Evolutionary conservation across 2,888 invertebrate genomes (phyloP), one percentile per base, ranked within the genome.

Genomic region (Conchocele bisecta): DNA sequence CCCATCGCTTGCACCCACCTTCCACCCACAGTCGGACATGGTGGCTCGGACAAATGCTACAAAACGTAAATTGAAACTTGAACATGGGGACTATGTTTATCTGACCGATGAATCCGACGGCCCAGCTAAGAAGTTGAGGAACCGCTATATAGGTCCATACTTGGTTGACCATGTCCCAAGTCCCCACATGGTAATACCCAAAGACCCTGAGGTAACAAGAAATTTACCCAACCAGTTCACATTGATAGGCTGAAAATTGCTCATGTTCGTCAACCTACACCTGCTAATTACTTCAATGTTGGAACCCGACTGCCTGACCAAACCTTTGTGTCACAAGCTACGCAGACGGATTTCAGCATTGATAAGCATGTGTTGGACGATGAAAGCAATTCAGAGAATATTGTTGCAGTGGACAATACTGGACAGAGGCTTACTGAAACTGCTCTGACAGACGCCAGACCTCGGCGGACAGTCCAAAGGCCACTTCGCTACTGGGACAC

Each of bases 51-150:
- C 51, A 22, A 75, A 71, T 61, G 39, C 13, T 1, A 58, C 53
- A 15, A 29, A 26, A 20, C 15, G 48, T 6, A 33, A 57, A 11
- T 37, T 75, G 11, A 13, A 48, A 15, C 28, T 72, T n/a, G 11
- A 15, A n/a, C 20, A 13, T 51, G 73, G 75, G 15, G 70, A 77
- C 44, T 78, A 69, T 71, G 75, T 77, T 4, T 78, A 73, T 58
- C 15, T 75, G 9, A 37, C 50, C 0, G 65, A 64, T 29, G 75
- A 72, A 48, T 58, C 58, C 0, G 28, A n/a, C 29, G 58, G 66
- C n/a, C 2, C 68, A 22, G 78, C 68, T 5, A 56, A 58, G 44
- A 80, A 80, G 26, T 37, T 78, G 3, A 64, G 57, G 48, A 50
- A 66, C 22, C 51, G 60, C n/a, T 81, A 56, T 53, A 48, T 22